Evolutionary conservation across 2,113 vertebrate genomes (phyloP).

Genomic region (Pao palembangensis): DNA sequence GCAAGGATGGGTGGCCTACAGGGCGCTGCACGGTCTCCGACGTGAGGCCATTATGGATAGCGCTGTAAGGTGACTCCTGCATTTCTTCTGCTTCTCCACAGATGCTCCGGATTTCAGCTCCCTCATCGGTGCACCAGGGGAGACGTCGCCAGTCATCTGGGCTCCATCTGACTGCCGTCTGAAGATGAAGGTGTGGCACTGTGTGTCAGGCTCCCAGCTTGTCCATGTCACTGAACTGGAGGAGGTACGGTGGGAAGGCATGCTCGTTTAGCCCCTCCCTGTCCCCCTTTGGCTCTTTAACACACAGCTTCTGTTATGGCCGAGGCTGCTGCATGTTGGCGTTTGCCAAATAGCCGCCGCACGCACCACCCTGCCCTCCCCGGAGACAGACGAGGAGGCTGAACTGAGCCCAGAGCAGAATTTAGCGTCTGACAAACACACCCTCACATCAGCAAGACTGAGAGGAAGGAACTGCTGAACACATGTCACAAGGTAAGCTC

Average conservation of each 20-base stretch:
- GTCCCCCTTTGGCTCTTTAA: constrained; percentile 47
- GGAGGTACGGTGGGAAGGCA: constrained; percentile 25
- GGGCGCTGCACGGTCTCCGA: constrained; percentile 6
- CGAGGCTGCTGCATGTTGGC: constrained; percentile 58
- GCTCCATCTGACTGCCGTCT: constrained; percentile 40
- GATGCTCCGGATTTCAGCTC: constrained; percentile 44
- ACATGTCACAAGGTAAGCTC: constrained; percentile 54
- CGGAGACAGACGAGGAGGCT: constrained; percentile 40
- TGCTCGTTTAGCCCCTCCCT: constrained; percentile 51
- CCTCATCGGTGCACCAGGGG: constrained; percentile 24
- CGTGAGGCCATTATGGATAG: constrained; percentile 12
- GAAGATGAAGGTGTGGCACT: constrained; percentile 28
- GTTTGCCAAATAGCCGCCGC: constrained; percentile 53
- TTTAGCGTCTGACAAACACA: constrained; percentile 34
- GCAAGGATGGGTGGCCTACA: constrained; percentile 16
- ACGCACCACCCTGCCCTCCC: constrained; percentile 39
- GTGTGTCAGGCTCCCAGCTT: constrained; percentile 31
- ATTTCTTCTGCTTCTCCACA: constrained; percentile 13
- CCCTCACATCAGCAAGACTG: constrained; percentile 32
- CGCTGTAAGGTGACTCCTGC: constrained; percentile 28
- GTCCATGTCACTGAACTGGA: constrained; percentile 47
- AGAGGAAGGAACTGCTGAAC: constrained; percentile 39
- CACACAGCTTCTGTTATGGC: constrained; percentile 72
- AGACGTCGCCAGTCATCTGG: constrained; percentile 7
- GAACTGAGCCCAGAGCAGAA: constrained; percentile 42